These are phyloP conservation scores for Rhabdomys pumilio DNA, from an alignment of 2,797 vertebrate genomes.

Conservation along the genomic window DNA sequence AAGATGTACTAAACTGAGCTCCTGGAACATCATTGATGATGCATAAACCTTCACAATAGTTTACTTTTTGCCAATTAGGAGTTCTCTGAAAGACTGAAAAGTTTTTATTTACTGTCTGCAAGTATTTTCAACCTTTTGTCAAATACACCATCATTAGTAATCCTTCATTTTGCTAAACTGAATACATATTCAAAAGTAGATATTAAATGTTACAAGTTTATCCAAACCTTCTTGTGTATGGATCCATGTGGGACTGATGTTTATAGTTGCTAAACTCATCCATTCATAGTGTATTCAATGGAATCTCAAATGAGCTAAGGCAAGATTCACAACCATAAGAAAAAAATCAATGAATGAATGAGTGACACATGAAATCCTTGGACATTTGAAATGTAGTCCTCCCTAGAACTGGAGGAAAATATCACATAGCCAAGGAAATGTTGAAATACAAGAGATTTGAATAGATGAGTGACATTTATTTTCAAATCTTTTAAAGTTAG, in stretches of 20 bases:
- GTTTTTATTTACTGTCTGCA: not conserved
- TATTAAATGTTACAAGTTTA: not conserved
- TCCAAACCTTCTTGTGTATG: not conserved
- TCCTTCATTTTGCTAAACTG: constrained; percentile 40
- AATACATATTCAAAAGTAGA: not conserved
- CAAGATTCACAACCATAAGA: not conserved
- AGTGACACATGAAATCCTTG: constrained; percentile 11
- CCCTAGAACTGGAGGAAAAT: not conserved
- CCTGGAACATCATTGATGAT: not conserved
- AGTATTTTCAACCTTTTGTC: not conserved
- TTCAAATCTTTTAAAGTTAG: constrained; percentile 55
- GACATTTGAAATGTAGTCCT: not conserved
- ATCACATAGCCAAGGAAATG: not conserved
- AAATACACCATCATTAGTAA: not conserved
- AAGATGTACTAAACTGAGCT: not conserved
- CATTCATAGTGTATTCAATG: not conserved
- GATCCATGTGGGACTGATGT: not conserved
- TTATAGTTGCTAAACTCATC: not conserved
- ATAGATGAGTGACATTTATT: constrained; percentile 14
- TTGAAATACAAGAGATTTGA: not conserved
- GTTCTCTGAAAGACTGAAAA: not conserved
- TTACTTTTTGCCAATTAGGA: not conserved
- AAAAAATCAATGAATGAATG: not conserved
- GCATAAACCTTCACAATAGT: constrained; percentile 43
- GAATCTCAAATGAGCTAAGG: not conserved